Base-by-base conservation (phyloP, 2,797 vertebrate species). In the Microctenopoma stevenorrisi region DNA sequence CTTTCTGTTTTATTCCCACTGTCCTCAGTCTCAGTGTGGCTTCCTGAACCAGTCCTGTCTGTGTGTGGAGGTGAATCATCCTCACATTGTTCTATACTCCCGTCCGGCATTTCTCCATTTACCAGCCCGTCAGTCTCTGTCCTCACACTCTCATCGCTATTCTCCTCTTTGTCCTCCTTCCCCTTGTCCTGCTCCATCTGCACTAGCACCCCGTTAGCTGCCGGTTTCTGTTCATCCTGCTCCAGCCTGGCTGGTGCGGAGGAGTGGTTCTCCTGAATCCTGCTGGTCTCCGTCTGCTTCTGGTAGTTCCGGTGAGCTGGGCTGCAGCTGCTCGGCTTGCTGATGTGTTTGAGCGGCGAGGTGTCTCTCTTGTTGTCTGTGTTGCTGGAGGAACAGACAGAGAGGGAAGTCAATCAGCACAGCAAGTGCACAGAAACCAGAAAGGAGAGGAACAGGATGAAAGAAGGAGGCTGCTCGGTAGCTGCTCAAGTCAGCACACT, bases 191-290 rank as follows among this genome's bases (percentile, higher is more conserved):
- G 68, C 78, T 90, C 90, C 92, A 91, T 93, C 83, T 86, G 90
- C 53, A 60, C 85, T 91, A 92, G 55, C 70, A 91, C 61, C 62
- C 94, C 92, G 51, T 94, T 94, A 0, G 90, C 68, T 0, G 82
- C 80, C 9, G 79, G 82, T 7, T 67, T 68, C 57, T 53, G 74
- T 14, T 72, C 93, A 92, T 94, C 88, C 74, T 80, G 64, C 1
- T 49, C 37, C 4, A 43, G 69, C 4, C 48, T 33, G 30, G 49
- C 62, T 0, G 67, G 57, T 0, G 0, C 43, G 0, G 85, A 66
- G 49, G 75, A 44, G 69, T 44, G 64, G 40, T 78, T 83, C 70
- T 85, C 82, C 77, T 71, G 68, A 16, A 28, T 63, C 57, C 54
- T 69, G 62, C 33, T 8, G 16, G 46, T 13, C 49, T 86, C 88